Conservation (phyloP, 2,113 vertebrate species). For the Laticauda laticaudata region DNA sequence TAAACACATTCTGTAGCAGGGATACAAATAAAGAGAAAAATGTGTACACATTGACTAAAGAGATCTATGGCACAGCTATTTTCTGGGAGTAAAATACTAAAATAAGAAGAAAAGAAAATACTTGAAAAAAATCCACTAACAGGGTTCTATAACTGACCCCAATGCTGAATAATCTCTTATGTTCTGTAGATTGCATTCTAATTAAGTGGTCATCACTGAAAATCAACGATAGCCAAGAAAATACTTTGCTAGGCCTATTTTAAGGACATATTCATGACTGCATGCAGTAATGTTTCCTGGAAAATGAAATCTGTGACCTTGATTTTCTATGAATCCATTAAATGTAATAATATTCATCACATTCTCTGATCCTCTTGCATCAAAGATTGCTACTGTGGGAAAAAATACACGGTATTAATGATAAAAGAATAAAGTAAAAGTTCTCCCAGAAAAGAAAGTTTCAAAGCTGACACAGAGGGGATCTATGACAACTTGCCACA, state of each 20-base stretch:
- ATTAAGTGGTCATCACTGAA: conserved; percentile 41
- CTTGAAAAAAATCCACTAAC: conserved; percentile 1
- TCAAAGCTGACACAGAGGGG: rapidly evolving
- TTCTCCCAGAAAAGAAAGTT: background rate
- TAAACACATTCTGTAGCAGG: conserved; percentile 28
- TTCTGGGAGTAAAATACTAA: background rate
- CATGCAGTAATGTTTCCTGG: background rate
- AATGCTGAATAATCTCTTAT: conserved; percentile 36
- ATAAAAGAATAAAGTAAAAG: conserved; percentile 51
- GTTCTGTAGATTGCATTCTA: conserved; percentile 41
- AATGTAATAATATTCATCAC: conserved; percentile 19
- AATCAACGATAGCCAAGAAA: conserved; percentile 14
- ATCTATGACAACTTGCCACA: too few relatives aligned
- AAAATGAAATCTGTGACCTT: conserved; percentile 2
- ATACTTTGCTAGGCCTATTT: conserved; percentile 23
- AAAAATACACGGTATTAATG: conserved; percentile 34
- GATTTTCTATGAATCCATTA: conserved; percentile 6
- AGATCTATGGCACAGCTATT: conserved; percentile 39
- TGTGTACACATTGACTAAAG: conserved; percentile 35
- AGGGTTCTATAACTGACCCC: background rate
- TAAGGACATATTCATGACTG: background rate
- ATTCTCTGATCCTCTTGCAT: conserved; percentile 31
- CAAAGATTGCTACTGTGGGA: conserved; percentile 32
- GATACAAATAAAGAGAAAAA: conserved; percentile 35
- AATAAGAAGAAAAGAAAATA: conserved; percentile 34